Base-by-base conservation (phyloP, 2,888 invertebrate species). In the Acanthosepion lycidas region DNA sequence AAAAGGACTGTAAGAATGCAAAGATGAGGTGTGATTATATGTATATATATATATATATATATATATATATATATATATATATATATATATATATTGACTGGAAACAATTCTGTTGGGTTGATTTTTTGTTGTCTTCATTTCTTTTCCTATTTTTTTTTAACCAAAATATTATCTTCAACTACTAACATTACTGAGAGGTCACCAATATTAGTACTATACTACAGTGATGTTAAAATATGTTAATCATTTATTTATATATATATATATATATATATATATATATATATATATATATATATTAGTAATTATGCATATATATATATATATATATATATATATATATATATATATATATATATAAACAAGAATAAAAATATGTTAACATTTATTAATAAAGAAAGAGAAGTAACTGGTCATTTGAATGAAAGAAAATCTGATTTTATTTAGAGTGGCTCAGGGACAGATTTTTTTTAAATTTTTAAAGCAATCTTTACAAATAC, bases 211-310 rank as follows among this genome's bases (percentile, higher is more conserved):
- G 78, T n/a, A 78, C 78, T n/a, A 78, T n/a, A 33, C 33, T 12
- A n/a, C n/a, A 78, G 33, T 78, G 12, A 78, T 78, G 78, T 78
- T 33, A 78, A 78, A 78, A 78, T 78, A 78, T 78, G 78, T 78
- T 78, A 78, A 78, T 78, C 78, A 78, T 78, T 78, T 78, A 78
- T 78, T 12, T 78, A 78, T 78, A 78, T 78, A 78, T 78, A 78
- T 78, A 78, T 78, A 78, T 78, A 78, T 78, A 78, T 78, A 78
- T 78, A n/a, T 78, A n/a, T 78, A n/a, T n/a, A n/a, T n/a, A n/a
- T 78, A n/a, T 78, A n/a, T 78, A 78, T 78, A 78, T 78, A 78
- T 78, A n/a, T 78, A n/a, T 78, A n/a, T n/a, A n/a, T 78, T 12
- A 2, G 28, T 78, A 78, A n/a, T n/a, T n/a, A n/a, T n/a, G n/a